Evolutionary conservation across 2,113 vertebrate species (phyloP).

Genomic region (pig (Sus scrofa)): T2T-Sscrofa CM000813.6:108892001-108892500

Average conservation of each 20-base stretch:
- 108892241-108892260: neutral
- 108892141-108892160: neutral
- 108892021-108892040: neutral
- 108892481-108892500: neutral
- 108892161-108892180: neutral
- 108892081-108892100: neutral
- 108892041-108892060: neutral
- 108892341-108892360: neutral
- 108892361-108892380: neutral
- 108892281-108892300: neutral
- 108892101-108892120: neutral
- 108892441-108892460: neutral
- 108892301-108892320: neutral
- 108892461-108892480: neutral
- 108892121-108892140: neutral
- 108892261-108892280: neutral
- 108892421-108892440: neutral
- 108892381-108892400: neutral
- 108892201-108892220: neutral
- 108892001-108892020: neutral
- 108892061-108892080: neutral
- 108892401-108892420: neutral
- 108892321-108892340: neutral
- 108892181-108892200: neutral
- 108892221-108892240: neutral